Base-by-base conservation (phyloP, 2,888 invertebrate genomes). In the Rhamphomyia laevipes region DNA sequence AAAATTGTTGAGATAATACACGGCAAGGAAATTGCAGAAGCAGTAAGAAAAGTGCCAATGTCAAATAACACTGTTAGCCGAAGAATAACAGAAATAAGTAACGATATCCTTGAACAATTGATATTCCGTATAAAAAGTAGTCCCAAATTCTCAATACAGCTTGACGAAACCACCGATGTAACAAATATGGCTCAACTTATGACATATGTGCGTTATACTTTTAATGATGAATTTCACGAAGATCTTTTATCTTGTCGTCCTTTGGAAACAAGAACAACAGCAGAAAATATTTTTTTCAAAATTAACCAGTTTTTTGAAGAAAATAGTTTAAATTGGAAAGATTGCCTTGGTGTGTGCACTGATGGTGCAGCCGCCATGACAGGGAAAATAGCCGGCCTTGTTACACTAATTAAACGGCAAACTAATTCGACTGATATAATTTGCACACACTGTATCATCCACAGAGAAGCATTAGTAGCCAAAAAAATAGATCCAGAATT, bases 361-460 rank as follows among this genome's bases (percentile, higher is more conserved):
- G 37, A 37, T 16, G 37, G 16, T 15, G 37, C 37, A 15, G 15
- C 37, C 7, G 37, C 16, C 7, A 37, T 37, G 37, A n/a, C 9
- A 16, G 16, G 37, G 3, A n/a, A 37, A 15, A 37, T 37, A 7
- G 13, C 9, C 9, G 37, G n/a, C 2, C 16, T 37, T n/a, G n/a
- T 16, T 9, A 13, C 37, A 33, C 33, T 37, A n/a, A 16, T 16
- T 4, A 37, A 37, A 16, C 9, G 13, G 15, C 10, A 10, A 18
- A 40, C 16, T 16, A 18, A 11, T 40, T 6, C 38, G 9, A 17
- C 17, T 38, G 30, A 48, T 37, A 44, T 43, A 42, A 16, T 40
- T 40, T 40, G 16, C 15, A 40, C 38, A 6, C 48, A 48, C 23
- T 48, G 48, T 17, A 35, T 48, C 15, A 43, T 43, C 17, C 48